Evolutionary conservation across 1,140 invertebrate genomes (phyloP).

Genomic region (Gonioctena quinquepunctata): DNA sequence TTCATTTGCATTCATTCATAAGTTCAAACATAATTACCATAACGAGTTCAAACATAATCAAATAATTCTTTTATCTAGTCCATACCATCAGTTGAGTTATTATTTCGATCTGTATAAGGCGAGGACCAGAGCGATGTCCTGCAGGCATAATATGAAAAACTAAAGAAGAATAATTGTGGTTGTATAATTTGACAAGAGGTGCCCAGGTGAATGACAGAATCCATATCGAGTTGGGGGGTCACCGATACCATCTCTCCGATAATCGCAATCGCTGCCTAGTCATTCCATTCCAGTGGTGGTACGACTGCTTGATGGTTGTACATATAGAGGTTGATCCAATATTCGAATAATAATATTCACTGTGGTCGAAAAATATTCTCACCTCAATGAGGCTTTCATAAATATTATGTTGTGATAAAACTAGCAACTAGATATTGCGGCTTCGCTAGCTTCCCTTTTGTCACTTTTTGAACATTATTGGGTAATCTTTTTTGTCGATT

Average conservation of each 20-base stretch:
- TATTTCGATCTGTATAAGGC: slow-evolving; percentile 9
- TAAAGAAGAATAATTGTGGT: slow-evolving; percentile 43
- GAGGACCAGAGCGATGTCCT: not conserved
- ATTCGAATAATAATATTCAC: too few relatives aligned
- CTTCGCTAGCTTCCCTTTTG: too few relatives aligned
- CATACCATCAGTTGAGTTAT: not conserved
- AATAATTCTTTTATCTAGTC: not conserved
- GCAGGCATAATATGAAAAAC: slow-evolving; percentile 28
- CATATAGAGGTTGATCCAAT: too few relatives aligned
- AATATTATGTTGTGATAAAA: too few relatives aligned
- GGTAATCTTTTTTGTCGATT: too few relatives aligned
- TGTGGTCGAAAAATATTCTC: too few relatives aligned
- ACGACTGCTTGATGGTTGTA: too few relatives aligned
- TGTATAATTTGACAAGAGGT: slow-evolving; percentile 51
- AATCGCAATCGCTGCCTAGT: slow-evolving; percentile 37
- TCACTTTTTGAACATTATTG: too few relatives aligned
- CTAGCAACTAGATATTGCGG: too few relatives aligned
- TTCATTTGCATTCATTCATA: not conserved
- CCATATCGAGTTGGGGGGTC: slow-evolving; percentile 48
- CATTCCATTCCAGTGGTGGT: slow-evolving; percentile 28
- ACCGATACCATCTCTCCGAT: slow-evolving; percentile 44
- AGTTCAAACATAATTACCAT: not conserved
- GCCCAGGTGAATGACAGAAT: slow-evolving; percentile 51
- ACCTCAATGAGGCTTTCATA: too few relatives aligned
- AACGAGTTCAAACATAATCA: not conserved